Evolutionary conservation across 2,888 invertebrate species (phyloP).

Genomic region (Lochmaea capreae): DNA sequence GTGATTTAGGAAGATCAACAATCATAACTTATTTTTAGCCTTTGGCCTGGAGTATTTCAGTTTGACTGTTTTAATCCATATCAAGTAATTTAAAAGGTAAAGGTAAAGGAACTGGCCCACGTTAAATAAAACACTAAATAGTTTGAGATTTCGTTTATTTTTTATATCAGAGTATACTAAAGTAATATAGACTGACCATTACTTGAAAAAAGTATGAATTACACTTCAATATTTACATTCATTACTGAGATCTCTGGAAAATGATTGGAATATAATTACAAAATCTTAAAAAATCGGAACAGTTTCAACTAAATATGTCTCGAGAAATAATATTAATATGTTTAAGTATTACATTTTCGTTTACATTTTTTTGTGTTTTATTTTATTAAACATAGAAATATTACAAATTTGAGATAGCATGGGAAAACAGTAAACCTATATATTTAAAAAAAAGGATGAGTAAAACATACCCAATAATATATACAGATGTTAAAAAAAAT

Average conservation of each 20-base stretch:
- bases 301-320: slow-evolving; percentile 33
- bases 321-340: slow-evolving; percentile 44
- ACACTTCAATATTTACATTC: slow-evolving; percentile 57
- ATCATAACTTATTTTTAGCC: too few species aligned
- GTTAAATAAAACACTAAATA: slow-evolving; percentile 31
- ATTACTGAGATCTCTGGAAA: slow-evolving; percentile 61
- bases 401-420: slow-evolving; percentile 45
- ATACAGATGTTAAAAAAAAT: slow-evolving; percentile 25
- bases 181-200: slow-evolving; percentile 64
- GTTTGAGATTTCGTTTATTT: slow-evolving; percentile 60
- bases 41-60: too few species aligned
- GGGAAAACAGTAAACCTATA: slow-evolving; percentile 37
- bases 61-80: too few species aligned
- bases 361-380: slow-evolving; percentile 32
- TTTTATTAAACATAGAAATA: slow-evolving; percentile 38
- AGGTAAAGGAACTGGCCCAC: too few species aligned
- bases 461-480: slow-evolving; percentile 48
- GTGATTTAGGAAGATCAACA: too few species aligned
- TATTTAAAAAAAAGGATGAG: slow-evolving; percentile 34
- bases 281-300: slow-evolving; percentile 50
- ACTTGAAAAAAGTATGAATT: slow-evolving; percentile 59
- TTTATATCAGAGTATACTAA: slow-evolving; percentile 63
- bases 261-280: slow-evolving; percentile 60
- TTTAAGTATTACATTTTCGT: slow-evolving; percentile 31
- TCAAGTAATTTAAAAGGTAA: too few species aligned